A percentile compares a stretch with the other conserved stretches of the same genome.
Evolutionary conservation across 2,888 invertebrate genomes (phyloP).

Genomic region (Leptopilina myrica): DNA sequence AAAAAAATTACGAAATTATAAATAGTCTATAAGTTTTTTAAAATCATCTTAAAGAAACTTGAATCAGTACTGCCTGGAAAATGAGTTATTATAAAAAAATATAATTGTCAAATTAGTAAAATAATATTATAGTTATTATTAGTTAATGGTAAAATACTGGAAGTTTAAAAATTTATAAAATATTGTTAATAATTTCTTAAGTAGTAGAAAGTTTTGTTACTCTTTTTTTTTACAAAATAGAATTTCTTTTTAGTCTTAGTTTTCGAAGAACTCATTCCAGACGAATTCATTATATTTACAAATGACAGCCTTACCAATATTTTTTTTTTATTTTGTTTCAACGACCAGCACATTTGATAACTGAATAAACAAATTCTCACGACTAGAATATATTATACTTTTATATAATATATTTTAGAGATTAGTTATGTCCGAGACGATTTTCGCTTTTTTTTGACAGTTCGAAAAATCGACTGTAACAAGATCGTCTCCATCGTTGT

Average conservation of each 20-base stretch:
- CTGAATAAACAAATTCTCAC: constrained; percentile 24
- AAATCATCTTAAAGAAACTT: constrained; percentile 6
- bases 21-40: not conserved
- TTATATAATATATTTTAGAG: constrained; percentile 47
- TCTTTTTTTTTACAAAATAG: constrained; percentile 16
- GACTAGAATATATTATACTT: not conserved
- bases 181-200: not conserved
- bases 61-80: constrained; percentile 1
- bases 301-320: constrained; percentile 1
- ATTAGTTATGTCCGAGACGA: constrained; percentile 60
- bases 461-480: constrained; percentile 70
- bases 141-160: constrained; percentile 9
- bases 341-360: constrained; percentile 42
- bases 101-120: not conserved
- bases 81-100: not conserved
- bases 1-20: constrained; percentile 13
- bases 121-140: constrained; percentile 16
- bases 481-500: constrained; percentile 73
- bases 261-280: constrained; percentile 20
- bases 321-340: not conserved
- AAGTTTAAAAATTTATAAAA: constrained; percentile 16
- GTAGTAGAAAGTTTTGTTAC: constrained; percentile 8
- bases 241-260: constrained; percentile 14
- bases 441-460: constrained; percentile 62
- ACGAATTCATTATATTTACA: constrained; percentile 35